Evolutionary conservation across 2,113 vertebrate genomes (phyloP).

Genomic region (Numenius arquata): DNA sequence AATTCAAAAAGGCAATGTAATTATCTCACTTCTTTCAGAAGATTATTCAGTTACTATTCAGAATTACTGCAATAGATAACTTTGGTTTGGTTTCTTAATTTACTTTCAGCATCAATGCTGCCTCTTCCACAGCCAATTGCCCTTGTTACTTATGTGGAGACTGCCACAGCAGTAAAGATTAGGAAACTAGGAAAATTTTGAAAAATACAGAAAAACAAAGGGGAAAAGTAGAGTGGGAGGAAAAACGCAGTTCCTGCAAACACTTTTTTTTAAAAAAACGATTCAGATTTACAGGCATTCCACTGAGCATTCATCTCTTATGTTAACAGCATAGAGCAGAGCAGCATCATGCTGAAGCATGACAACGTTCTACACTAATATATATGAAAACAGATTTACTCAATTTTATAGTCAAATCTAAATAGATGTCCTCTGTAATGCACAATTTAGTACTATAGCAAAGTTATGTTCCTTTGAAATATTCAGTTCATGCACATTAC

Average conservation of each 20-base stretch:
- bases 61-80: background rate
- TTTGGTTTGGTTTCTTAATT: background rate
- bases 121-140: background rate
- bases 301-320: background rate
- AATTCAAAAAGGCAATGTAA: background rate
- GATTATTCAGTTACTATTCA: background rate
- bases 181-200: background rate
- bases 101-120: background rate
- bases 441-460: background rate
- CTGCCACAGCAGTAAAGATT: background rate
- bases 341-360: background rate
- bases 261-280: background rate
- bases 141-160: background rate
- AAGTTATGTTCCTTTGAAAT: background rate
- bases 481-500: background rate
- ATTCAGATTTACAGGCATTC: background rate
- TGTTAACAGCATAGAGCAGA: background rate
- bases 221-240: background rate
- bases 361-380: background rate
- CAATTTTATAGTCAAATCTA: background rate
- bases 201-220: background rate
- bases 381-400: background rate
- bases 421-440: background rate
- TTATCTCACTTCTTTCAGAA: background rate
- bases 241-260: background rate